Conservation (phyloP, 2,113 vertebrate genomes). For the Hassar affinis region DNA sequence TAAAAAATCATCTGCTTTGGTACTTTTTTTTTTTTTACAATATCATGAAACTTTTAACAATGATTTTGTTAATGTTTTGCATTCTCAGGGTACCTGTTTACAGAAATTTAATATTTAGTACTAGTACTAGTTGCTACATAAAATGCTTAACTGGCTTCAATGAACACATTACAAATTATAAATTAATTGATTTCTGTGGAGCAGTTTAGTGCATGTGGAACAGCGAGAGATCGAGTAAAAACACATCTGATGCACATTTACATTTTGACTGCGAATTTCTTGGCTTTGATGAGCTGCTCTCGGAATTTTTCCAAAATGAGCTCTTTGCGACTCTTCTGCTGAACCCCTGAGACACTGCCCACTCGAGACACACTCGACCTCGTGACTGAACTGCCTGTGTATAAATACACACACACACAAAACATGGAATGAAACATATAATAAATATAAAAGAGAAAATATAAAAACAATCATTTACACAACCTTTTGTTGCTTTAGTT, state of each 20-base stretch:
- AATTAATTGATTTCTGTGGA: not conserved
- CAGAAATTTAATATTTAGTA: not conserved
- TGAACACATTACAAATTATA: not conserved
- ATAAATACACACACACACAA: constrained; percentile 11
- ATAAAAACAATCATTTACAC: not conserved
- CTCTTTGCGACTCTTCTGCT: constrained; percentile 77
- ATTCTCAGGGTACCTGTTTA: not conserved
- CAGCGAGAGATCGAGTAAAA: not conserved
- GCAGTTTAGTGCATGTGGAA: not conserved
- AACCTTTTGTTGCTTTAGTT: not conserved
- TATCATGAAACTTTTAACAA: not conserved
- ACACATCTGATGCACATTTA: constrained; percentile 68
- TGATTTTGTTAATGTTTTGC: not conserved
- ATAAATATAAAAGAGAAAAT: not conserved
- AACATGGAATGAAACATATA: not conserved
- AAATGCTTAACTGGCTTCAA: not conserved
- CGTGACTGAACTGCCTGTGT: constrained; percentile 81
- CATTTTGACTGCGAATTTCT: constrained; percentile 82
- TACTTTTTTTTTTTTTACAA: too few species aligned
- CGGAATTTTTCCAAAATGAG: constrained; percentile 83
- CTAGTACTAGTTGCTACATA: not conserved
- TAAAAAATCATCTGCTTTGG: not conserved
- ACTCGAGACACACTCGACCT: constrained; percentile 77
- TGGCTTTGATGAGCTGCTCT: constrained; percentile 83
- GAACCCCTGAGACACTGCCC: constrained; percentile 75